Base-by-base conservation (phyloP, 2,888 invertebrate genomes). In the Tromatobia lineatoria region DNA sequence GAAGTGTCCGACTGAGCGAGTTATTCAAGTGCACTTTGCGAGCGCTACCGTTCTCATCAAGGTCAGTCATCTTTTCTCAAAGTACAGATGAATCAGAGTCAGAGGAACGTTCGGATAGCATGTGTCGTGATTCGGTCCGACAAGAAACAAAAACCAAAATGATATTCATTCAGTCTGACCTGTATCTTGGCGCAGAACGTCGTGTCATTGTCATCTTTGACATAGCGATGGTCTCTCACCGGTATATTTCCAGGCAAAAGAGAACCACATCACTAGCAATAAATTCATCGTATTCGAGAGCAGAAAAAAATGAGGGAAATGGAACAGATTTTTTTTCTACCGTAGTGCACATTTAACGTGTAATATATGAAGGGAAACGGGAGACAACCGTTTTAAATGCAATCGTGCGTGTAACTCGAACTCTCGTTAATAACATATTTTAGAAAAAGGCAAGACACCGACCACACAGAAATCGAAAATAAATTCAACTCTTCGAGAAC, bases 351-450 rank as follows among this genome's bases (percentile, higher is more conserved):
- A 18, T 23, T 42, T 45, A 20, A 15, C 47, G 61, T 15, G 34
- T 74, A 73, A 57, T 47, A 50, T 50, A 29, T 34, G 47, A 23
- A 29, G 18, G 18, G 10, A 74, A 74, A 47, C 61, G n/a, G 29
- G 13, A 50, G 18, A 47, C 50, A 50, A 18, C 59, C 10, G 10
- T 71, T 45, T 59, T 66, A 20, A 64, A 76, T 77, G 52, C 52
- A 34, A 78, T 80, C 52, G 54, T 42, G 64, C 69, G 57, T 34
- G 82, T 50, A 54, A 80, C 64, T 85, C 59, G 61, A 82, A 84
- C 84, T 73, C 80, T 50, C 34, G 76, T 83, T 89, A 90, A 91
- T 88, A 87, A 90, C 81, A 87, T 85, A 88, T 89, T 89, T 90
- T 88, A 18, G 18, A 64, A 88, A 84, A 69, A 76, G 81, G 76